phyloP scores from a whole-genome alignment of 2,797 vertebrate species.

The Ataeniobius toweri region DNA sequence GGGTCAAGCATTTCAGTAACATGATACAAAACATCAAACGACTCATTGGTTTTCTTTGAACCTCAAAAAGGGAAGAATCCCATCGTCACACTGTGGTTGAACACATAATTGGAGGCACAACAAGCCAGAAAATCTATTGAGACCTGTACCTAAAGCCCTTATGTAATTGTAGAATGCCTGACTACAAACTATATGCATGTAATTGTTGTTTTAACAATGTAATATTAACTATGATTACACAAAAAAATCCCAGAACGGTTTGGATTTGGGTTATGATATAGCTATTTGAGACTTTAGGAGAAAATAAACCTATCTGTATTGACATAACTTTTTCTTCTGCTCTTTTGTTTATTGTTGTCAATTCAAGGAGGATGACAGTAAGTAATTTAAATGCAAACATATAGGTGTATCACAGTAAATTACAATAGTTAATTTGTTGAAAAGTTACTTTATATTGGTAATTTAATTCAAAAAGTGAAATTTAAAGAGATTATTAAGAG shows the following conservation, averaged over 20 bases:
- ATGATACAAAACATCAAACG: not conserved
- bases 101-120: not conserved
- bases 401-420: not conserved
- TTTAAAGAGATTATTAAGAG: not conserved
- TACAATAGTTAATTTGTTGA: not conserved
- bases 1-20: conserved; percentile 5
- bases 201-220: not conserved
- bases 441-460: not conserved
- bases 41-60: conserved; percentile 11
- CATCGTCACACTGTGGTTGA: not conserved
- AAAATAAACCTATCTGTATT: not conserved
- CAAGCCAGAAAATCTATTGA: not conserved
- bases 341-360: not conserved
- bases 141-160: not conserved
- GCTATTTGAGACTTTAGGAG: too few species aligned
- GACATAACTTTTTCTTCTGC: not conserved
- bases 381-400: not conserved
- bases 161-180: not conserved
- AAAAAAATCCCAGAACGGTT: not conserved
- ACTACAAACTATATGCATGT: not conserved
- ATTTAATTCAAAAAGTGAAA: not conserved
- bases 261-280: too few species aligned
- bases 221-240: not conserved
- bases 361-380: not conserved
- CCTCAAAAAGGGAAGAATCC: not conserved